A percentile compares a stretch with the other conserved stretches of the same genome.
phyloP scores from a whole-genome alignment of 2,797 vertebrate genomes.

The Eutrigla gurnardus region DNA sequence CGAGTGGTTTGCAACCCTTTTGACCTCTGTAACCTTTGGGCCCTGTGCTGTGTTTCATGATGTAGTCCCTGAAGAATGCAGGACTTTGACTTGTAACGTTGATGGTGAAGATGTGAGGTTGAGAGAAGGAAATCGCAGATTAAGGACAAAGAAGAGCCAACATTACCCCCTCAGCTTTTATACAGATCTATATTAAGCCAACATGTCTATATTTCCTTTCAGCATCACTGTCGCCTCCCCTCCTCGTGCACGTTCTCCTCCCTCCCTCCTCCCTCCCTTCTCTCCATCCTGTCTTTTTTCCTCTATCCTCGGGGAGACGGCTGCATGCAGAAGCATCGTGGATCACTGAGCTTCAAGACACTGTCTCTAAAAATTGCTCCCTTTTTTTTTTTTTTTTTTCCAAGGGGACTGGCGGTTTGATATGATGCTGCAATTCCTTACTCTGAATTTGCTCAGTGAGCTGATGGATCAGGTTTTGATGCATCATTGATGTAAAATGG shows the following conservation, averaged over 20 bases:
- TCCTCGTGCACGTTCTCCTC: background rate
- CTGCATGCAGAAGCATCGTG: slow-evolving; percentile 71
- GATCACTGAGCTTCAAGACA: slow-evolving; percentile 79
- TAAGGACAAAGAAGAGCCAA: slow-evolving; percentile 5
- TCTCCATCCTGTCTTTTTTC: slow-evolving; percentile 53
- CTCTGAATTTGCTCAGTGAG: slow-evolving; percentile 24
- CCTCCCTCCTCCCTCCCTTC: slow-evolving; percentile 26
- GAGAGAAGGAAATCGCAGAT: slow-evolving; percentile 7
- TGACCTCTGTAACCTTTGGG: too few relatives aligned
- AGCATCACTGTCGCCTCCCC: slow-evolving; percentile 53
- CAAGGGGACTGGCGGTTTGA: slow-evolving; percentile 37
- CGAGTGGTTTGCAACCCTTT: too few relatives aligned
- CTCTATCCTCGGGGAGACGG: slow-evolving; percentile 64
- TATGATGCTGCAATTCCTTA: slow-evolving; percentile 37
- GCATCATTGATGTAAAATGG: slow-evolving; percentile 52
- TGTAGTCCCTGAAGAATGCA: background rate
- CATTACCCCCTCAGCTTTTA: slow-evolving; percentile 58
- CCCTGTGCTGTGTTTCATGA: too few relatives aligned
- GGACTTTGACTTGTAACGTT: background rate
- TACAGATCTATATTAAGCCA: slow-evolving; percentile 65
- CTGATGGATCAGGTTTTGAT: slow-evolving; percentile 41
- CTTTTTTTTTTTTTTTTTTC: slow-evolving; percentile 59
- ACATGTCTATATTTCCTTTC: slow-evolving; percentile 55
- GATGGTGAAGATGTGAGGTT: background rate
- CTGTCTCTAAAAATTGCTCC: slow-evolving; percentile 68